Percentiles rank a stretch among this genome's conserved stretches.
These are phyloP conservation scores for Nothobranchius kuhntae DNA, from an alignment of 2,113 vertebrate species.

Conservation along the genomic window DNA sequence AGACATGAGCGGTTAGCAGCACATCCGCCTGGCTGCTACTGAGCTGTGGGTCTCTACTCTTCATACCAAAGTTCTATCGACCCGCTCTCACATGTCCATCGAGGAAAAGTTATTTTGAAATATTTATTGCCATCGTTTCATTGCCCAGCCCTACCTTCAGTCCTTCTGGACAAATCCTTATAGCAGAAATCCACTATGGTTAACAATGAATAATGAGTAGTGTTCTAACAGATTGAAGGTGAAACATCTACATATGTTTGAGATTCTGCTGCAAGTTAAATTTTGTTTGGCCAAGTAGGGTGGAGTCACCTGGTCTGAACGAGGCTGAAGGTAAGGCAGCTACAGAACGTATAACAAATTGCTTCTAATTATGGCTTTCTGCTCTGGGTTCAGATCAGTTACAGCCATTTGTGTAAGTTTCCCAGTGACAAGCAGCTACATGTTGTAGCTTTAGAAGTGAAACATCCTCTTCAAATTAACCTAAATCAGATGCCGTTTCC, in stretches of 20 bases:
- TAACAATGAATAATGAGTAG: background rate
- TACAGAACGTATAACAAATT: slow-evolving; percentile 24
- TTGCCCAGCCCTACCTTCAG: background rate
- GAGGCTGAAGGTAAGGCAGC: slow-evolving; percentile 38
- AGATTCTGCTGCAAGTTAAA: background rate
- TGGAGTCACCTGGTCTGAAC: slow-evolving; percentile 13
- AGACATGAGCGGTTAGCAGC: no score
- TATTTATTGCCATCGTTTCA: no score
- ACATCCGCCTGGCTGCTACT: no score
- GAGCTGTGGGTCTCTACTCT: no score
- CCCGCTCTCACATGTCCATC: no score
- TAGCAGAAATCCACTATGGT: background rate
- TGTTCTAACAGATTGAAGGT: background rate
- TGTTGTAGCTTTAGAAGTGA: no score
- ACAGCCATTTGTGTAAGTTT: background rate
- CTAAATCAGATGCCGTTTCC: no score
- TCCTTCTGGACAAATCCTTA: slow-evolving; percentile 1
- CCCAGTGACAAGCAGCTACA: no score
- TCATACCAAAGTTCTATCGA: no score
- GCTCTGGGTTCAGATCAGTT: background rate
- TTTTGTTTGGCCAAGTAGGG: slow-evolving; percentile 33
- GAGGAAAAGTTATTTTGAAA: no score
- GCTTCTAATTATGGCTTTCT: slow-evolving; percentile 18
- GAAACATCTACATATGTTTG: background rate
- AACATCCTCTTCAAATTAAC: no score